Base-by-base conservation (phyloP, 2,797 vertebrate species). In the Artibeus jamaicensis region DNA sequence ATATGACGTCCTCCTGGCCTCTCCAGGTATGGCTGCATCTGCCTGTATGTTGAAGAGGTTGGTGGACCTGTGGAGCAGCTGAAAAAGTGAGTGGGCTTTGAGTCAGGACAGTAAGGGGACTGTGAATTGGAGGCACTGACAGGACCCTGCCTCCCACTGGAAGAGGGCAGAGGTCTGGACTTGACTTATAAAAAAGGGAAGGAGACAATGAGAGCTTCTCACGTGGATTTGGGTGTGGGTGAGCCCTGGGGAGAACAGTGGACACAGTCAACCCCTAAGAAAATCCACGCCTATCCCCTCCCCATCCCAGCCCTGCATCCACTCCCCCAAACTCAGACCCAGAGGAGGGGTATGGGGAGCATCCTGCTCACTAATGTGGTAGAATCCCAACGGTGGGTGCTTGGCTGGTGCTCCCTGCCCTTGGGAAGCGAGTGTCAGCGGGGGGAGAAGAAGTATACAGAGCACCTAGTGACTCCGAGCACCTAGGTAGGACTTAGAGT, bases 31-130 rank as follows among this genome's bases (percentile, higher is more conserved):
- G 65, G 77, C 18, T 59, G 16, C 65, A 22, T 46, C 32, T 12
- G 70, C 32, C n/a, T n/a, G 2, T 11, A 9, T 6, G 19, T 5
- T 10, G 53, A 46, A 21, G 16, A 46, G 11, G 39, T 21, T 1
- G 11, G 78, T 4, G 3, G 42, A 21, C 11, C 53, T 53, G 97
- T 98, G 0, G 96, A 98, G 0, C 98, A 99, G 98, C 98, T 15
- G 16, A 81, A 59, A 70, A 73, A 16, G 39, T 59, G 53, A 82
- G 53, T 59, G 9, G 22, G 42, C 50, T 83, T 59, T 12, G 53
- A n/a, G 9, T 29, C 16, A 48, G 22, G 29, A 12, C 46, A 48
- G 18, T 2, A 19, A 21, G 32, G 24, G 57, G 86, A 44, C 53
- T 34, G 29, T n/a, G 22, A 62, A 26, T 12, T 46, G 42, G 55